Base-by-base conservation (phyloP, 2,888 invertebrate genomes). In the Polydrusus pterygomalis region DNA sequence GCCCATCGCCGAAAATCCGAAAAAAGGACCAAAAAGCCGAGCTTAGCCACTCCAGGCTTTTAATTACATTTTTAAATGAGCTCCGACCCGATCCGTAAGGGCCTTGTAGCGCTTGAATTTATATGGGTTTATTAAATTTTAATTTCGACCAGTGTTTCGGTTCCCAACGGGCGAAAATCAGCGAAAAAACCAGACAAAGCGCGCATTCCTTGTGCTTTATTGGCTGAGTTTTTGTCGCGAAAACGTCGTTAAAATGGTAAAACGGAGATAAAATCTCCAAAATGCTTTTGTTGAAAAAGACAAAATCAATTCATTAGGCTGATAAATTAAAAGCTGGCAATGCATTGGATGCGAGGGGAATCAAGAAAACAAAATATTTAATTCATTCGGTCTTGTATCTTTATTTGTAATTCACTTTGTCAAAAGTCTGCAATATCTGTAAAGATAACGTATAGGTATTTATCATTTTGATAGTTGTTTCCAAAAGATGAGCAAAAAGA, bases 71-170 rank as follows among this genome's bases (percentile, higher is more conserved):
- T 85, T 85, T 84, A 85, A 85, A 85, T 84, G 84, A 85, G 85
- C 83, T 80, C 78, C 80, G 78, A 51, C 62, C 79, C 72, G 74
- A 71, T 62, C 70, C 67, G 69, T 73, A 75, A 76, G 77, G 75
- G 73, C 78, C 77, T 78, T 71, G 77, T 78, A 78, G 78, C 77
- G 78, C 73, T 83, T 84, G 87, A 86, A 87, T 87, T 87, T 87
- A 87, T 87, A 87, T 87, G 83, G 87, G 87, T 86, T 87, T 87
- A 87, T 87, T 87, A 87, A 82, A 87, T 87, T 87, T 87, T 86
- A 86, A 86, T 87, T 86, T 87, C 79, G 79, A 73, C 77, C 78
- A 77, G 76, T 77, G 78, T 76, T 74, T 76, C 78, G 70, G 76
- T 77, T 78, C 78, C 77, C 77, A 71, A 78, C 74, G 78, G 78